phyloP scores from a whole-genome alignment of 1,140 invertebrate species.

The Acromyrmex echinatior region DNA sequence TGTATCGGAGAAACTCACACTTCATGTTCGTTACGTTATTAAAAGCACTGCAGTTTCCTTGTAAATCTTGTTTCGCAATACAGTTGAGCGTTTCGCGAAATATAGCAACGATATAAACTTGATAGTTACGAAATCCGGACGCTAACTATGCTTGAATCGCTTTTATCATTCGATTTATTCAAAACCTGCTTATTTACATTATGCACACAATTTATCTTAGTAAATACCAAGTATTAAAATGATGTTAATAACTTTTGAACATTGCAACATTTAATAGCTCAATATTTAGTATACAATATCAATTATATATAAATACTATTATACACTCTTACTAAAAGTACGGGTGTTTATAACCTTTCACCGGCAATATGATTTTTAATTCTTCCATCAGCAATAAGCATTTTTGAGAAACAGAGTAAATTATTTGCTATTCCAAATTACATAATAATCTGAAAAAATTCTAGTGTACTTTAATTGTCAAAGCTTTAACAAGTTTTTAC shows the following conservation, averaged over 20 bases:
- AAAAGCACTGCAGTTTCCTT: constrained; percentile 15
- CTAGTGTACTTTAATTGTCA: no score
- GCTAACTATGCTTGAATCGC: background rate
- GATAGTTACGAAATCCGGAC: background rate
- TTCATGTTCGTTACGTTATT: constrained; percentile 50
- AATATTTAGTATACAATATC: background rate
- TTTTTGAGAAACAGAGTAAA: no score
- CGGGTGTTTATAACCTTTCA: no score
- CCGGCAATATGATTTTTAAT: no score
- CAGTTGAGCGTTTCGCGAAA: background rate
- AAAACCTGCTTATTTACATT: background rate
- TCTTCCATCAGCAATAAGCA: no score
- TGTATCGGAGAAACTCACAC: constrained; percentile 26
- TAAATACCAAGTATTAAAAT: background rate
- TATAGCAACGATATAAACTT: constrained; percentile 21
- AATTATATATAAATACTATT: background rate
- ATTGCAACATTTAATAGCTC: background rate
- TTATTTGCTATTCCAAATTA: no score
- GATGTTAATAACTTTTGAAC: no score
- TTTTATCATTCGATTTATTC: background rate
- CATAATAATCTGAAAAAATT: no score
- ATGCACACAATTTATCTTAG: background rate
- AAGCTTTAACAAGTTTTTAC: no score
- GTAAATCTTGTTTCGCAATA: constrained; percentile 34
- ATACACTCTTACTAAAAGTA: no score